phyloP scores from a whole-genome alignment of 2,113 vertebrate species.

The Puma concolor region DNA sequence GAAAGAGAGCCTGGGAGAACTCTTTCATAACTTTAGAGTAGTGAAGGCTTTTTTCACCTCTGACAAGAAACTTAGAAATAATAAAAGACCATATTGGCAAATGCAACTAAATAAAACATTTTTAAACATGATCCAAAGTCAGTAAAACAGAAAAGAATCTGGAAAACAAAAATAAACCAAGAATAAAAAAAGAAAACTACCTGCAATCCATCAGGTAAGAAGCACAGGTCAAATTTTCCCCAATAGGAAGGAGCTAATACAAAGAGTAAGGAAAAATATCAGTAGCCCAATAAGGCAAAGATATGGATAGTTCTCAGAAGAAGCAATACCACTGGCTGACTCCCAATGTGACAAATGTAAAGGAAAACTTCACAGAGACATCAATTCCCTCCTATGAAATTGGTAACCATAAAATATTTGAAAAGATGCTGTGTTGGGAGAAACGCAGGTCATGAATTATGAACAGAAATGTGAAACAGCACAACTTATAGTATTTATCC shows the following conservation, averaged over 20 bases:
- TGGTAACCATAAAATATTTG: background rate
- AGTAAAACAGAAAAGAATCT: background rate
- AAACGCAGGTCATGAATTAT: background rate
- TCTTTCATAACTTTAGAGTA: background rate
- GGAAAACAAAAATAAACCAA: background rate
- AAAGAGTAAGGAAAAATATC: background rate
- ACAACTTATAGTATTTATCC: background rate
- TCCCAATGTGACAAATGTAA: background rate
- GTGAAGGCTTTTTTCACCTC: background rate
- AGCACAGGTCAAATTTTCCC: background rate
- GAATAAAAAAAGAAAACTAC: background rate
- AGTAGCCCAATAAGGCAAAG: background rate
- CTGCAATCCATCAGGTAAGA: background rate
- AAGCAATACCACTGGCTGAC: background rate
- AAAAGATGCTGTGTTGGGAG: background rate
- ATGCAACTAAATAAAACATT: background rate
- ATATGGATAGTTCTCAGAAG: background rate
- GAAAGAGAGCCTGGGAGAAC: background rate
- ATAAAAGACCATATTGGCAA: background rate
- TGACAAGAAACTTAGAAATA: background rate
- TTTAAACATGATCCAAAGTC: background rate
- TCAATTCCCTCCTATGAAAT: background rate
- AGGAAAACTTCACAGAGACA: background rate
- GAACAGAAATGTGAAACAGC: background rate
- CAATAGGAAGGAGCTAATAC: background rate